Conservation (phyloP, 2,888 invertebrate genomes). For the Malacosoma neustria region DNA sequence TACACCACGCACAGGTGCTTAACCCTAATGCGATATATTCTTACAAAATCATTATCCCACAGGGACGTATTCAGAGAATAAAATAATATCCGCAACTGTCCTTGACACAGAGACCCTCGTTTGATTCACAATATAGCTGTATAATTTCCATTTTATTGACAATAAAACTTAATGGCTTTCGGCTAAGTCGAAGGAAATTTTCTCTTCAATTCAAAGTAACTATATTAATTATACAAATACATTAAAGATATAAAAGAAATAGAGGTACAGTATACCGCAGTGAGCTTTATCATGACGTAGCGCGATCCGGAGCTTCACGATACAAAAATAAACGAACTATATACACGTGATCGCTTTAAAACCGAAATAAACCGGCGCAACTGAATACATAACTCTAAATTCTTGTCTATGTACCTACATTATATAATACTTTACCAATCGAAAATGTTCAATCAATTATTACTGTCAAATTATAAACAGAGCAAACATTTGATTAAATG, state of each 20-base stretch:
- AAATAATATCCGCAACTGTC: constrained; percentile 14
- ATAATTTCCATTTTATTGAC: too few relatives aligned
- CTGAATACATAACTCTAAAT: constrained; percentile 26
- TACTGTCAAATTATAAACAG: too few relatives aligned
- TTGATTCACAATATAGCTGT: constrained; percentile 12
- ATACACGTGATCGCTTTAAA: constrained; percentile 39
- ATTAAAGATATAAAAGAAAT: constrained; percentile 5
- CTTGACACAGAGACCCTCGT: constrained; percentile 18
- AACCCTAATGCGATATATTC: constrained; percentile 20
- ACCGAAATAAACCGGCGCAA: constrained; percentile 37
- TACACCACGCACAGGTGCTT: constrained; percentile 17
- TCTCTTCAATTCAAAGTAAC: too few relatives aligned
- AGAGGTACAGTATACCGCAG: background rate
- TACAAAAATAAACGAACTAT: constrained; percentile 51
- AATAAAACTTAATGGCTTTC: too few relatives aligned
- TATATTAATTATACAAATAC: too few relatives aligned
- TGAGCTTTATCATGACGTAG: background rate
- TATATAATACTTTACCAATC: too few relatives aligned
- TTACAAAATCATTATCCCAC: constrained; percentile 41
- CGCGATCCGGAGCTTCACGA: constrained; percentile 15
- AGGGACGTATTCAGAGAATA: too few relatives aligned
- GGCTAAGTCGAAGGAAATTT: too few relatives aligned
- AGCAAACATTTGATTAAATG: too few relatives aligned
- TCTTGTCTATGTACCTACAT: too few relatives aligned
- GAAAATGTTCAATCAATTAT: too few relatives aligned